phyloP scores from a whole-genome alignment of 1,140 invertebrate species.

The Ceratitis capitata region DNA sequence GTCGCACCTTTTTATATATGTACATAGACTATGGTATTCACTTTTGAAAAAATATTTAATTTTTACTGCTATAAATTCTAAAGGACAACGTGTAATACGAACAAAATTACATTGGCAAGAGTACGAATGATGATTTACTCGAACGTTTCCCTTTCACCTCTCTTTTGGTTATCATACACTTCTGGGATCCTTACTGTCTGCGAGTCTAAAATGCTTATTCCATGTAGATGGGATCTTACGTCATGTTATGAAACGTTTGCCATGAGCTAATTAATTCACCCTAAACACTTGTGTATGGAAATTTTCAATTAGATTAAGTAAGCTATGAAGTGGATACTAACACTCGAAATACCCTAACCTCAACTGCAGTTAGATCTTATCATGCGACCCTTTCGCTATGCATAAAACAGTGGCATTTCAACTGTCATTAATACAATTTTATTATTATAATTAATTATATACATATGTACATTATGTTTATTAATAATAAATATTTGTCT shows the following conservation, averaged over 20 bases:
- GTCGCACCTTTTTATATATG: too few species aligned
- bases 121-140: too few species aligned
- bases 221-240: not conserved
- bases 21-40: too few species aligned
- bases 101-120: too few species aligned
- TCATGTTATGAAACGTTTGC: not conserved
- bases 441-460: conserved; percentile 35
- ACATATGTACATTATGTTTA: too few species aligned
- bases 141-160: not conserved
- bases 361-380: conserved; percentile 5
- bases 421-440: not conserved
- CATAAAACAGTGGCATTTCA: not conserved
- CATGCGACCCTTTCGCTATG: not conserved
- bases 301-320: not conserved
- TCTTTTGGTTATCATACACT: not conserved
- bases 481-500: not conserved
- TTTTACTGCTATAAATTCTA: too few species aligned
- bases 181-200: not conserved
- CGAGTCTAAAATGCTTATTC: not conserved
- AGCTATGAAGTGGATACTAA: not conserved
- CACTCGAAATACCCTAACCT: not conserved
- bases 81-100: too few species aligned
- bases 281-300: not conserved
- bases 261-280: not conserved
- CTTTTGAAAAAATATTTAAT: too few species aligned